A percentile compares a stretch with the other conserved stretches of the same genome.
Conservation (phyloP, 2,113 vertebrate species). For the Hemibagrus wyckioides region DNA sequence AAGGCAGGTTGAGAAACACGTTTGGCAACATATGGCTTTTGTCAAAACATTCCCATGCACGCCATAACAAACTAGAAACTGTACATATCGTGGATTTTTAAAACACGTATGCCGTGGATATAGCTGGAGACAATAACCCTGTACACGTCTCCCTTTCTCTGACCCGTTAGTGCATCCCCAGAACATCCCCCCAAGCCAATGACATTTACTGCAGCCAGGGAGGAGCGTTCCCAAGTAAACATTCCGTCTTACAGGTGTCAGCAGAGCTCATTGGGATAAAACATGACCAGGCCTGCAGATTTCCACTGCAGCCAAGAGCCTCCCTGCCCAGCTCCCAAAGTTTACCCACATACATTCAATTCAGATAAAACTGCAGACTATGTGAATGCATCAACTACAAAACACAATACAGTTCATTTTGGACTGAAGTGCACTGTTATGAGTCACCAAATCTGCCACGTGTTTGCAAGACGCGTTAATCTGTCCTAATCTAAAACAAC, state of each 20-base stretch:
- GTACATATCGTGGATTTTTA: slow-evolving; percentile 35
- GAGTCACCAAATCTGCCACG: not conserved
- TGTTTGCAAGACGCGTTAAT: not conserved
- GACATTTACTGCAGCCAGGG: slow-evolving; percentile 56
- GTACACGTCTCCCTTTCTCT: not conserved
- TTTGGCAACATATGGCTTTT: slow-evolving; percentile 64
- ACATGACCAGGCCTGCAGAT: slow-evolving; percentile 84
- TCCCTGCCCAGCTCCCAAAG: slow-evolving; percentile 48
- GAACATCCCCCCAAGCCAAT: slow-evolving; percentile 39
- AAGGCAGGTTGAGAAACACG: slow-evolving; percentile 63
- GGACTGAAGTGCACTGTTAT: not conserved
- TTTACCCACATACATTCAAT: slow-evolving; percentile 13
- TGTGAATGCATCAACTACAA: not conserved
- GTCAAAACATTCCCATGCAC: slow-evolving; percentile 57
- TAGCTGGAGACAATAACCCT: not conserved
- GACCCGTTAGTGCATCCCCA: not conserved
- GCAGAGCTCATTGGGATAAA: slow-evolving; percentile 62
- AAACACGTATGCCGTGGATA: slow-evolving; percentile 8
- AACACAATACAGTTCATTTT: not conserved
- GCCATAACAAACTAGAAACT: slow-evolving; percentile 44
- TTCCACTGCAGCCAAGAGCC: slow-evolving; percentile 55
- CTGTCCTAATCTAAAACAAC: not conserved
- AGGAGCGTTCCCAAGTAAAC: slow-evolving; percentile 70
- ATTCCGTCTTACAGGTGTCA: slow-evolving; percentile 76
- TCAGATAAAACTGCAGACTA: not conserved